Conservation (phyloP, 2,797 vertebrate genomes). For the Xenopus petersii region DNA sequence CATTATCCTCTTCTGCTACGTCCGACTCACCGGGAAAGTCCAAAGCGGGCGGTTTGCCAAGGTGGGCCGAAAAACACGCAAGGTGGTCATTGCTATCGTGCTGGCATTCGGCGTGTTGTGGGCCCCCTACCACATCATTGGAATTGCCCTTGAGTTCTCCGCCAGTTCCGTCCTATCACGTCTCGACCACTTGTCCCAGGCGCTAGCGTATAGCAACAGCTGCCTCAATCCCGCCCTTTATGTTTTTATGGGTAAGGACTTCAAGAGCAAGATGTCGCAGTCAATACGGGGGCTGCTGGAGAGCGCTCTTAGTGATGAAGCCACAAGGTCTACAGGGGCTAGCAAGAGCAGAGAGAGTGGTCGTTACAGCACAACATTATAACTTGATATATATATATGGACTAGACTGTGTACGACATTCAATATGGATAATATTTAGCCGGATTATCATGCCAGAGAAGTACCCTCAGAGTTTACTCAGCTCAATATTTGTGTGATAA, state of each 20-base stretch:
- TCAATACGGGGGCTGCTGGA: conserved; percentile 66
- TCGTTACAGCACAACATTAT: not conserved
- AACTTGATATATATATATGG: no score
- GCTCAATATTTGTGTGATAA: no score
- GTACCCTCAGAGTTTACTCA: no score
- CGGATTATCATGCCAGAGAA: no score
- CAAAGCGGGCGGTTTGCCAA: conserved; percentile 40
- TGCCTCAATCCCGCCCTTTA: conserved; percentile 78
- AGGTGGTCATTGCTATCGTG: conserved; percentile 50
- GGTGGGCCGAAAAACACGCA: conserved; percentile 52
- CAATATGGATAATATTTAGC: no score
- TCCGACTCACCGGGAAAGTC: conserved; percentile 50
- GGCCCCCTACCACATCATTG: conserved; percentile 64
- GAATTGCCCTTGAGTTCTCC: conserved; percentile 48
- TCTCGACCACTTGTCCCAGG: conserved; percentile 59
- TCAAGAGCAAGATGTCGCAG: conserved; percentile 65
- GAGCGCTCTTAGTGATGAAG: conserved; percentile 68
- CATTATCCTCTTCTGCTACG: conserved; percentile 57
- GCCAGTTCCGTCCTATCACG: conserved; percentile 21
- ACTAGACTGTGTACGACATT: no score
- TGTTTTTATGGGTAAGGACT: conserved; percentile 72
- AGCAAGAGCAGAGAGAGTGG: conserved; percentile 37
- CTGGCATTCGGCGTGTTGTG: conserved; percentile 64
- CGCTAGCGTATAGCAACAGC: conserved; percentile 73
- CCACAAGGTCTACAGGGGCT: conserved; percentile 21